A percentile compares a stretch with the other conserved stretches of the same genome.
phyloP scores from a whole-genome alignment of 2,888 invertebrate species.

The Vannuccia rotundouncinata region DNA sequence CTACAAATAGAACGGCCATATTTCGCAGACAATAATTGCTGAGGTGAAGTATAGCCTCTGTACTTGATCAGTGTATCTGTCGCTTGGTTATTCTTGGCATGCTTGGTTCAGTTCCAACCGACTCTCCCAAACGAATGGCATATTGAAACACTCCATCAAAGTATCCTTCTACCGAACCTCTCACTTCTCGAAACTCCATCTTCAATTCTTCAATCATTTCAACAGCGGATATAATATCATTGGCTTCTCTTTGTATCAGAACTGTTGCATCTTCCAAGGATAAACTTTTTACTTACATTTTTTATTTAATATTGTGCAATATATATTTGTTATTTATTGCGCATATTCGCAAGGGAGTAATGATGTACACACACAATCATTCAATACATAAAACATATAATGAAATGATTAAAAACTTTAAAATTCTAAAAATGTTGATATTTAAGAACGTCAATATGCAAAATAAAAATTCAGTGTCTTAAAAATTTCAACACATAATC shows the following conservation, averaged over 20 bases:
- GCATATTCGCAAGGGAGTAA: no score
- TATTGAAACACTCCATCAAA: conserved; percentile 20
- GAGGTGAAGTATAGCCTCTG: conserved; percentile 26
- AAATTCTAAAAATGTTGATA: no score
- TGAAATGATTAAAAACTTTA: no score
- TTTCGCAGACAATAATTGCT: conserved; percentile 16
- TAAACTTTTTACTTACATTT: no score
- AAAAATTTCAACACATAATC: no score
- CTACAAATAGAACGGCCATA: conserved; percentile 12
- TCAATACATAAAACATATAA: no score
- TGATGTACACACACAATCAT: no score
- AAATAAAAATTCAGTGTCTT: no score
- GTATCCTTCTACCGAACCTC: conserved; percentile 11
- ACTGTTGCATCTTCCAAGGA: background rate
- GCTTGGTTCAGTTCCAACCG: conserved; percentile 25
- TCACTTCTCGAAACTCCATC: conserved; percentile 3
- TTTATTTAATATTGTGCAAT: no score
- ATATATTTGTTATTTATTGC: no score
- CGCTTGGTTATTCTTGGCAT: background rate
- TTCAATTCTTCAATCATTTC: conserved; percentile 5
- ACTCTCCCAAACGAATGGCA: conserved; percentile 7
- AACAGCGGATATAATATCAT: conserved; percentile 8
- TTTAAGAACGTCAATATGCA: no score
- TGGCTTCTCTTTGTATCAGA: conserved; percentile 21
- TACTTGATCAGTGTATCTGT: conserved; percentile 5